Conservation (phyloP, 2,797 vertebrate genomes). For the Buceros bicornis region DNA sequence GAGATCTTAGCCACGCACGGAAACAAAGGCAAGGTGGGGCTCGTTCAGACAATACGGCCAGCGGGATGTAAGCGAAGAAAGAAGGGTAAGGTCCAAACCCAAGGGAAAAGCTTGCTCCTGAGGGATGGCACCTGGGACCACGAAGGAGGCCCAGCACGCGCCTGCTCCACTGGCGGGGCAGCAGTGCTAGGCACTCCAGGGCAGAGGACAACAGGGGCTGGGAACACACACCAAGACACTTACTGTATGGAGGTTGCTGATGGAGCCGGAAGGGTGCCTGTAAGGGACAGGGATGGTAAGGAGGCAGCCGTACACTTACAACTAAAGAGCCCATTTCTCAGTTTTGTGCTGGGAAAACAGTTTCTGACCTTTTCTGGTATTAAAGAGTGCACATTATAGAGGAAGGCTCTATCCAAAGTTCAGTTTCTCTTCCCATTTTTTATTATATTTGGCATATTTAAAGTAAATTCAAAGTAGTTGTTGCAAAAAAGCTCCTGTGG, state of each 20-base stretch:
- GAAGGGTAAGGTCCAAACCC: neutral
- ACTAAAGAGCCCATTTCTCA: neutral
- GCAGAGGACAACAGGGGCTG: neutral
- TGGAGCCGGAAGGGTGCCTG: neutral
- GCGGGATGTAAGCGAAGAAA: neutral
- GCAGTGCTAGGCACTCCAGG: neutral
- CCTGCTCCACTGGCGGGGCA: rapidly evolving
- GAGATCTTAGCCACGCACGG: rapidly evolving
- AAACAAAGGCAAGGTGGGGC: neutral
- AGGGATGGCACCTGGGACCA: neutral
- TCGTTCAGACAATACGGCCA: rapidly evolving
- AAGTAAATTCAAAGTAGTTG: neutral
- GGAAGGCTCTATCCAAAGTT: neutral
- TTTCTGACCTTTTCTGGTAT: neutral
- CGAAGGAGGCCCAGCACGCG: neutral
- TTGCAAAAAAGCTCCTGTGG: neutral
- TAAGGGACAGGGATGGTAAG: neutral
- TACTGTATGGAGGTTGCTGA: neutral
- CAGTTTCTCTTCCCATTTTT: neutral
- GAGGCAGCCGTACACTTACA: neutral
- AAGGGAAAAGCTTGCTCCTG: neutral
- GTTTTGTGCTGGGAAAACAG: neutral
- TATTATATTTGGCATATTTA: neutral
- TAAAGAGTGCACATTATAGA: neutral
- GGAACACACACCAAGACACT: neutral